Evolutionary conservation across 2,797 vertebrate species (phyloP).

Genomic region (Yasuhikotakia modesta): DNA sequence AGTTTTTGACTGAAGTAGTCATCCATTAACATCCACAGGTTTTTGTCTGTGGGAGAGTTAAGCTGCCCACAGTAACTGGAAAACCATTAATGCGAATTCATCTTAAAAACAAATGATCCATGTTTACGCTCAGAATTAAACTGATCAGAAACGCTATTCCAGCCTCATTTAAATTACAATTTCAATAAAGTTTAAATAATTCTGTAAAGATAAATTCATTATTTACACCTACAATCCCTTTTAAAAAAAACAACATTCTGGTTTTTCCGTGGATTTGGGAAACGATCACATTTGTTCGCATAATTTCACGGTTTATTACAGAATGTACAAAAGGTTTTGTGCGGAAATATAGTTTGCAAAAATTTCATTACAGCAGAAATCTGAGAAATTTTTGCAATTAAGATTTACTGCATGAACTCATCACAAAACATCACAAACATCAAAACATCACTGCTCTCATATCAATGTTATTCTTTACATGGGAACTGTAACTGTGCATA

Average conservation of each 20-base stretch:
- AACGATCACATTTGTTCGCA: constrained; percentile 4
- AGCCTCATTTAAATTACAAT: constrained; percentile 55
- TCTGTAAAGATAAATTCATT: background rate
- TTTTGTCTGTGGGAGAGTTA: background rate
- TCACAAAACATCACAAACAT: background rate
- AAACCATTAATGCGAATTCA: background rate
- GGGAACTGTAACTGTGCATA: background rate
- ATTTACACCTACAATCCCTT: constrained; percentile 35
- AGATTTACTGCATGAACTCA: background rate
- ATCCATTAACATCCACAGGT: background rate
- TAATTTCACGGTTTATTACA: constrained; percentile 7
- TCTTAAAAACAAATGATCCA: constrained; percentile 44
- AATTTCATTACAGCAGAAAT: constrained; percentile 1
- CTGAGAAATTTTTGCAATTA: background rate
- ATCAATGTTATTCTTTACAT: background rate
- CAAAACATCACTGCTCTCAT: background rate
- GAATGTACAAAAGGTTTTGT: constrained; percentile 32
- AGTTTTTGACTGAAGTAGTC: background rate
- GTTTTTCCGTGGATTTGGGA: background rate
- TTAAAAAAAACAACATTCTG: constrained; percentile 7
- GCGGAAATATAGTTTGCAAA: background rate
- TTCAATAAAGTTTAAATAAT: constrained; percentile 32
- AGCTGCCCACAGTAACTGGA: background rate
- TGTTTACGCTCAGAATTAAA: constrained; percentile 51
- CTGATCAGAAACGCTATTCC: constrained; percentile 67